Base-by-base conservation (phyloP, 2,113 vertebrate genomes). In the Seriola dumerili region DNA sequence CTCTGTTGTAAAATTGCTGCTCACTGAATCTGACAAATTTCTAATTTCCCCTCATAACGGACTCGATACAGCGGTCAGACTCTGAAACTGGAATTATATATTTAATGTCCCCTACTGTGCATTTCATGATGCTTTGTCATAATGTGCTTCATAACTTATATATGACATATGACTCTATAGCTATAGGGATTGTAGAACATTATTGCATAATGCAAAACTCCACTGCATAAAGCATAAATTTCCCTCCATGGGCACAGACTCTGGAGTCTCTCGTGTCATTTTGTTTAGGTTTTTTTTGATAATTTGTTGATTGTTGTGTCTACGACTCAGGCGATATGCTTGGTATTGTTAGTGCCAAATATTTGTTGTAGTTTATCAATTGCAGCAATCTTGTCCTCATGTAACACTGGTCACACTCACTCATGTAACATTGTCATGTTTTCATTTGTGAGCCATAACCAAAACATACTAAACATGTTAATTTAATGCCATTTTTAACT, bases 391-490 rank as follows among this genome's bases (percentile, higher is more conserved):
- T 48, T 81, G 36, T 80, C 17, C 8, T 75, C 42, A 21, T 72
- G 25, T 74, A 44, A 81, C 13, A 78, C 1, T 54, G 4, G 29
- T 79, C 42, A 70, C 11, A 42, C n/a, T 61, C 67, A 16, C 25
- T 19, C 55, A 66, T 66, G 66, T 84, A 76, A 79, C 68, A 52
- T 44, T 5, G 0, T 34, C 40, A 13, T 77, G 64, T 81, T 68
- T 72, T 83, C 42, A 81, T 72, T 62, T 83, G 61, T 87, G 19
- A 78, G 57, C 16, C 38, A 46, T 84, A 80, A 73, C 46, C 65
- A 17, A 71, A 19, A 25, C 57, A 65, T 44, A 5, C 10, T 63
- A 14, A 76, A 72, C 64, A 76, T 81, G 21, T 69, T 36, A 42
- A 29, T 78, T 83, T 64, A 55, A 29, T 69, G 66, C 1, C 38